A percentile compares a stretch with the other conserved stretches of the same genome.
These are phyloP conservation scores for Corydoras maculifer DNA, from an alignment of 2,113 vertebrate species.

Conservation along the genomic window DNA sequence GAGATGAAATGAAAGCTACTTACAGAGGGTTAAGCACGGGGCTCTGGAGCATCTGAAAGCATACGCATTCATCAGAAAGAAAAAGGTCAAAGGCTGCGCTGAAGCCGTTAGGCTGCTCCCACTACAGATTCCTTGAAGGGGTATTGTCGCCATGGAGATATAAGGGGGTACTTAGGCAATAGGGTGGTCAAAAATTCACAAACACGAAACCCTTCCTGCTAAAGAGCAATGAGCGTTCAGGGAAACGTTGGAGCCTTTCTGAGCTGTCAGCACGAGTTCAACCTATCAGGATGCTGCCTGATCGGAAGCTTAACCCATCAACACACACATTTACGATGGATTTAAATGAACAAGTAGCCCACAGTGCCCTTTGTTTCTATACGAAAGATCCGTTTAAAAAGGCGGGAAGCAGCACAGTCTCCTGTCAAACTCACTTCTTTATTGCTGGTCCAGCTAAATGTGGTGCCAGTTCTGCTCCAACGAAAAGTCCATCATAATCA, in stretches of 20 bases:
- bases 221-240: conserved; percentile 23
- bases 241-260: background rate
- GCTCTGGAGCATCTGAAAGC: conserved; percentile 5
- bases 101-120: conserved; percentile 47
- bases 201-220: conserved; percentile 14
- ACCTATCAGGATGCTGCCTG: conserved; percentile 1
- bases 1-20: background rate
- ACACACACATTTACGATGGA: background rate
- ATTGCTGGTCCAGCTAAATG: conserved; percentile 17
- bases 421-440: conserved; percentile 15
- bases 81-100: conserved; percentile 45
- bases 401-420: background rate
- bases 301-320: background rate
- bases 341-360: background rate
- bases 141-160: conserved; percentile 59
- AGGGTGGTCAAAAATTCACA: conserved; percentile 20
- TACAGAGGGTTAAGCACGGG: background rate
- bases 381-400: background rate
- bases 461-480: conserved; percentile 11
- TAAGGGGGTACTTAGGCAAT: conserved; percentile 30
- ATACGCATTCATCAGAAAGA: conserved; percentile 24
- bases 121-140: conserved; percentile 45
- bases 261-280: conserved; percentile 10
- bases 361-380: background rate
- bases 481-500: conserved; percentile 9